Conservation (phyloP, 2,113 vertebrate genomes). For the Oostethus manadensis region DNA sequence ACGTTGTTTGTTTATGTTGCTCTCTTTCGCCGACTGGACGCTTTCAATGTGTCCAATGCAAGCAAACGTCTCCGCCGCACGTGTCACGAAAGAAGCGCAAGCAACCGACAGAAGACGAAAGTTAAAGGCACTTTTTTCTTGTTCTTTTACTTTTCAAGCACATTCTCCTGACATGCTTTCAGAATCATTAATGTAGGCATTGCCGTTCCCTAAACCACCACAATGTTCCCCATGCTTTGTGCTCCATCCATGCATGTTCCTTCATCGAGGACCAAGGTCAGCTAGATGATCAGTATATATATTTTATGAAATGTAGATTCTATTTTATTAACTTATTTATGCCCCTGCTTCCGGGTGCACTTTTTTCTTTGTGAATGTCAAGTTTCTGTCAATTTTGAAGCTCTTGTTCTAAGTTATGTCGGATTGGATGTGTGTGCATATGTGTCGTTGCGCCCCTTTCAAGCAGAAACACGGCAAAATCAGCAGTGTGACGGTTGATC, state of each 20-base stretch:
- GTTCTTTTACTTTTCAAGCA: neutral
- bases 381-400: slow-evolving; percentile 43
- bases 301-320: slow-evolving; percentile 69
- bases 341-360: slow-evolving; percentile 50
- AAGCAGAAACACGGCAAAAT: no score
- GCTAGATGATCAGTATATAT: slow-evolving; percentile 67
- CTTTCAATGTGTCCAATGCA: slow-evolving; percentile 8
- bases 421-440: slow-evolving; percentile 2
- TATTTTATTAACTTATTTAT: slow-evolving; percentile 78
- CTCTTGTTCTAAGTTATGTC: slow-evolving; percentile 46
- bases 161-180: no score
- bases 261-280: slow-evolving; percentile 69
- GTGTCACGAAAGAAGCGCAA: neutral
- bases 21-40: neutral
- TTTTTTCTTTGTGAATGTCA: slow-evolving; percentile 39
- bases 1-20: slow-evolving; percentile 33
- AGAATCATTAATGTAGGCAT: slow-evolving; percentile 9
- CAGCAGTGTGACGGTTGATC: no score
- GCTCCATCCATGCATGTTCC: slow-evolving; percentile 29
- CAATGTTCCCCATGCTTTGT: slow-evolving; percentile 22
- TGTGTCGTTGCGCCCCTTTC: no score
- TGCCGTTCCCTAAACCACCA: slow-evolving; percentile 1
- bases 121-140: slow-evolving; percentile 33
- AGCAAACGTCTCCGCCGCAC: neutral
- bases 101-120: slow-evolving; percentile 7